phyloP scores from a whole-genome alignment of 2,888 invertebrate species.

The Panorpa germanica region DNA sequence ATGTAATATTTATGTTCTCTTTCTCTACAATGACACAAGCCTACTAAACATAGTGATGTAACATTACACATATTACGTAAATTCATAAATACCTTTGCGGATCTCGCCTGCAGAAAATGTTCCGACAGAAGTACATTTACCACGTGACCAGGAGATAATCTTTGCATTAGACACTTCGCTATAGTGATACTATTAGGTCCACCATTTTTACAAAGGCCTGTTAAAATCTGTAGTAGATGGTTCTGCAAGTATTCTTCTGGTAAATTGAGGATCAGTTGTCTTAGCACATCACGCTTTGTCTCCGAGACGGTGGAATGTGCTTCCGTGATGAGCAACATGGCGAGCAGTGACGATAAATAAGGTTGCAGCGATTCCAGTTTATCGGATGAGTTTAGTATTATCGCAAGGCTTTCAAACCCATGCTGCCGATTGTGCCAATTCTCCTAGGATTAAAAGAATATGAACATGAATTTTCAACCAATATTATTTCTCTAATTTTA shows the following conservation, averaged over 20 bases:
- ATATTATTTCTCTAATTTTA: too few species aligned
- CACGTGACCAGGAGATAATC: slow-evolving; percentile 24
- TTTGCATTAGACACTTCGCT: slow-evolving; percentile 25
- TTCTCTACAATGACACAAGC: too few species aligned
- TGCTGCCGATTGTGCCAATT: slow-evolving; percentile 35
- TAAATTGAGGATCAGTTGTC: slow-evolving; percentile 22
- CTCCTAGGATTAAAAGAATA: too few species aligned
- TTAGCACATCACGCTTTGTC: slow-evolving; percentile 21
- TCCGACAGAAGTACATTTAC: slow-evolving; percentile 23
- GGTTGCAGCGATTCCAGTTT: slow-evolving; percentile 33
- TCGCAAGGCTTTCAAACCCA: slow-evolving; percentile 35
- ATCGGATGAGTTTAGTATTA: slow-evolving; percentile 29
- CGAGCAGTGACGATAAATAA: slow-evolving; percentile 39
- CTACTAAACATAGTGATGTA: too few species aligned
- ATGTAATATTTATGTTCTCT: too few species aligned
- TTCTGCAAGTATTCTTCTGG: slow-evolving; percentile 24
- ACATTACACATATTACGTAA: too few species aligned
- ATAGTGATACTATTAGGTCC: slow-evolving; percentile 24
- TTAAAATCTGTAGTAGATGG: slow-evolving; percentile 22
- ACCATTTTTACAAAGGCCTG: slow-evolving; percentile 23
- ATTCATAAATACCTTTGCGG: slow-evolving; percentile 20
- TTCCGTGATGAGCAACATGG: slow-evolving; percentile 43
- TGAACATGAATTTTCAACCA: slow-evolving; percentile 20
- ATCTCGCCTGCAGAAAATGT: slow-evolving; percentile 24
- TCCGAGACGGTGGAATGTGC: slow-evolving; percentile 25